Conservation (phyloP, 1,140 invertebrate species). For the Brachionus paranguensis region DNA sequence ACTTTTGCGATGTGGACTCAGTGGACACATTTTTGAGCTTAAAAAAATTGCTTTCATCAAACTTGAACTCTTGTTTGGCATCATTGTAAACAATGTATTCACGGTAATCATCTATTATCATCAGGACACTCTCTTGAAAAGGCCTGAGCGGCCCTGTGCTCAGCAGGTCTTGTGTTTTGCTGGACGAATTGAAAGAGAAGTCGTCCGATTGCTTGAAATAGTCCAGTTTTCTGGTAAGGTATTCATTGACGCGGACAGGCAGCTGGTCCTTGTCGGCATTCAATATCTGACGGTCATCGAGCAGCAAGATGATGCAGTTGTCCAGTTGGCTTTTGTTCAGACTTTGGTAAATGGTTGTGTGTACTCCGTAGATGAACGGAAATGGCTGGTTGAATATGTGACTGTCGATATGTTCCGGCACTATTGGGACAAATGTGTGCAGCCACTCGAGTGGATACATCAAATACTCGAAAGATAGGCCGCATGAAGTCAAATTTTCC, state of each 20-base stretch:
- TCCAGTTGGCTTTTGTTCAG: constrained; percentile 11
- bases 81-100: constrained; percentile 11
- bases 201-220: not conserved
- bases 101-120: constrained; percentile 38
- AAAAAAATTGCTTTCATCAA: constrained; percentile 28
- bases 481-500: constrained; percentile 33
- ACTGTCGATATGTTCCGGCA: constrained; percentile 23
- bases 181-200: not conserved
- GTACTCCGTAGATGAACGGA: constrained; percentile 37
- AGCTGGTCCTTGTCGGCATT: constrained; percentile 25
- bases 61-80: constrained; percentile 6
- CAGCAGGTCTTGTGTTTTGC: not conserved
- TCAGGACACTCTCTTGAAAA: constrained; percentile 16
- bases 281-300: not conserved
- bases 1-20: not conserved
- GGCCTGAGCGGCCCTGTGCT: not conserved
- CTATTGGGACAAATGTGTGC: constrained; percentile 35
- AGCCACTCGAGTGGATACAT: constrained; percentile 39
- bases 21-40: not conserved
- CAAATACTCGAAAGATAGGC: constrained; percentile 20
- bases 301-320: not conserved
- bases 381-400: constrained; percentile 28
- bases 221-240: not conserved
- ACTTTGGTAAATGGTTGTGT: not conserved
- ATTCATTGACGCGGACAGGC: not conserved